Evolutionary conservation across 2,113 vertebrate species (phyloP), one percentile per base, ranked within the genome.

Genomic region (Panthera tigris): DNA sequence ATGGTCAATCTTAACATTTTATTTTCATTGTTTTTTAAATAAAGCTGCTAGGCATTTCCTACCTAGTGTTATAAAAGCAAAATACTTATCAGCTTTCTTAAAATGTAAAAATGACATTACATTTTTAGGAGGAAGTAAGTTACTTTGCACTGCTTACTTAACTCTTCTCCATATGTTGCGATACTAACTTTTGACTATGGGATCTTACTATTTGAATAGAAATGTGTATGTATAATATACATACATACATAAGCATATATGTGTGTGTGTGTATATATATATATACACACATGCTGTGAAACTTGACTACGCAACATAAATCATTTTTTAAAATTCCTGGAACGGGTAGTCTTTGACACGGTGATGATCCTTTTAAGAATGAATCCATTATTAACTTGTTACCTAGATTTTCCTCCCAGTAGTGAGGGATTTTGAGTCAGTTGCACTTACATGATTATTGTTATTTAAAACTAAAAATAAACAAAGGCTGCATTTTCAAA

Each of bases 141-240:
- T 98, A 89, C 87, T 92, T 98, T 97, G 97, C 94, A 97, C 94
- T 98, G 97, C 97, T 97, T 96, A 85, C 85, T 89, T 95, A 92
- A 84, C 98, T 99, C 98, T 99, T 98, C 98, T 99, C 98, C 98
- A 94, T 98, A 96, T 98, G 95, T 97, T 98, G 98, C 98, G 97
- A 98, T 96, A 91, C 55, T 98, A 90, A 97, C 92, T 98, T 98
- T 98, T 98, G 97, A 97, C 98, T 97, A 96, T 98, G 84, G 89
- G 81, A 83, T 99, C 98, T 98, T 98, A 97, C 93, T 98, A 97
- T 98, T 98, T 83, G 80, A 98, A 98, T 98, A 83, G 98, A 93
- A 98, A 96, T 98, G 95, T 98, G 98, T 98, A 96, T 98, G 97
- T 97, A 95, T 97, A 92, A 89, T 96, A 97, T 94, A 94, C 96